These are phyloP conservation scores for Eurypyga helias DNA, from an alignment of 2,113 vertebrate genomes.

Conservation along the genomic window DNA sequence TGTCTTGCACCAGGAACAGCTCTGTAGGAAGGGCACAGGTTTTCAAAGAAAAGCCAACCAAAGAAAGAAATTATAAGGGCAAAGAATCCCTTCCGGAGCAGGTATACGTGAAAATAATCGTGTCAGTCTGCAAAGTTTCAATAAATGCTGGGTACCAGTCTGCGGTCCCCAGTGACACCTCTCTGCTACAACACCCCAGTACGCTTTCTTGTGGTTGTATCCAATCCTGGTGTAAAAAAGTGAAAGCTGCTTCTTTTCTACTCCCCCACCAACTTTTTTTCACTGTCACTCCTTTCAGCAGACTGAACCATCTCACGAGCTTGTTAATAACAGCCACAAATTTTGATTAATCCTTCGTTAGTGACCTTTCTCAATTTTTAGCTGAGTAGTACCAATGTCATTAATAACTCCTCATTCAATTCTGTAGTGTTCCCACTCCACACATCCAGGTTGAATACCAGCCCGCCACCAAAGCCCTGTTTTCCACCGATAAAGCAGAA, in stretches of 20 bases:
- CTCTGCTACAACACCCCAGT: neutral
- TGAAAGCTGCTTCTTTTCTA: neutral
- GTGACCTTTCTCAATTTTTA: neutral
- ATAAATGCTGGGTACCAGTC: fast-evolving
- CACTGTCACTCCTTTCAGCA: neutral
- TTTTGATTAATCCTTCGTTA: neutral
- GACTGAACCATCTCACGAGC: neutral
- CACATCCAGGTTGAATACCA: neutral
- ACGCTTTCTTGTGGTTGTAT: fast-evolving
- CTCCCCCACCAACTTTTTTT: neutral
- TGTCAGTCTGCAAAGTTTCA: neutral
- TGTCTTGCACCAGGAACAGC: neutral
- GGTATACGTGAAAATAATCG: neutral
- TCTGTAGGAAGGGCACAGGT: neutral
- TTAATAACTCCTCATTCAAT: neutral
- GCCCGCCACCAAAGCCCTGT: neutral
- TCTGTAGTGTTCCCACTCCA: neutral
- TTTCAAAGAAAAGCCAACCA: neutral
- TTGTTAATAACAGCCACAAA: neutral
- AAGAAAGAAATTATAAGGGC: fast-evolving
- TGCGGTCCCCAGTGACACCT: neutral
- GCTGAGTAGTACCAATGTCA: neutral
- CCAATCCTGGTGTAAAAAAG: neutral
- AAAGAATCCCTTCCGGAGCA: neutral
- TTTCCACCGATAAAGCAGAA: neutral